Evolutionary conservation across 2,797 vertebrate species (phyloP).

Genomic region (Fistularia tabacaria): DNA sequence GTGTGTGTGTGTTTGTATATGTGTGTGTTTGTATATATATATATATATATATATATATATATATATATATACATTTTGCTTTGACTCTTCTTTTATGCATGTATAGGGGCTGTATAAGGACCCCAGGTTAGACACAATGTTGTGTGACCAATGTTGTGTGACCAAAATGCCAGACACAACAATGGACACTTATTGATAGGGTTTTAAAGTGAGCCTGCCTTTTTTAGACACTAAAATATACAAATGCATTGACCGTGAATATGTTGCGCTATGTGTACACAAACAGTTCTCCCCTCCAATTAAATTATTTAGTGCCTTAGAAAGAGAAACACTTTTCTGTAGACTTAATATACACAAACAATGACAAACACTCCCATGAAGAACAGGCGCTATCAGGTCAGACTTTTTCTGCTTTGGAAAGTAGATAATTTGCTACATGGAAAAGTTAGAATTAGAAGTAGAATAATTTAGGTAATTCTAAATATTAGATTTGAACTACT

Average conservation of each 20-base stretch:
- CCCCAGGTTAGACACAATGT: slow-evolving; percentile 26
- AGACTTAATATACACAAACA: slow-evolving; percentile 61
- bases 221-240: slow-evolving; percentile 61
- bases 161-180: slow-evolving; percentile 25
- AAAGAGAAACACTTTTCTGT: slow-evolving; percentile 49
- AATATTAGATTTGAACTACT: no score
- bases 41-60: no score
- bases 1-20: no score
- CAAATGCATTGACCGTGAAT: slow-evolving; percentile 38
- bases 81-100: slow-evolving; percentile 3
- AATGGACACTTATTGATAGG: slow-evolving; percentile 1
- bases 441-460: no score
- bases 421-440: slow-evolving; percentile 14
- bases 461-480: no score
- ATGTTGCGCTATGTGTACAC: slow-evolving; percentile 36
- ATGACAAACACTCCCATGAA: slow-evolving; percentile 42
- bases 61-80: no score
- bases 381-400: slow-evolving; percentile 18
- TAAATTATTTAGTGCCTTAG: slow-evolving; percentile 25
- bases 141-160: slow-evolving; percentile 9
- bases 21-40: no score
- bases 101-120: slow-evolving; percentile 19
- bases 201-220: background rate
- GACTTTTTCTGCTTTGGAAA: slow-evolving; percentile 19
- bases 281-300: slow-evolving; percentile 53